Conservation (phyloP, 2,888 invertebrate genomes). For the Dione vanillae region DNA sequence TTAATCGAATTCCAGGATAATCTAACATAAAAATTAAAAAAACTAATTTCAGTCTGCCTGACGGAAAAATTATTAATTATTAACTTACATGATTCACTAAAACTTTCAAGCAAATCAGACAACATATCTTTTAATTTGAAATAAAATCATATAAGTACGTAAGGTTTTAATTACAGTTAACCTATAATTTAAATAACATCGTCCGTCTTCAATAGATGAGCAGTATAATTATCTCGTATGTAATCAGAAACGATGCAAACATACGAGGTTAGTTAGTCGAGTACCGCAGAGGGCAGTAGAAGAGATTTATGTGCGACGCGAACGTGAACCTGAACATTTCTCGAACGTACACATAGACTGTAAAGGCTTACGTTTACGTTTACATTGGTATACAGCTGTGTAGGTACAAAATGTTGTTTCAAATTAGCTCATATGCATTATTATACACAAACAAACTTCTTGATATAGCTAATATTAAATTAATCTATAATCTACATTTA, state of each 20-base stretch:
- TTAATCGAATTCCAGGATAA: too few relatives aligned
- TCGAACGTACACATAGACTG: conserved; percentile 7
- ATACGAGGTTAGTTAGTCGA: conserved; percentile 78
- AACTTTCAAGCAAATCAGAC: too few relatives aligned
- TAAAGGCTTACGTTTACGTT: conserved; percentile 5
- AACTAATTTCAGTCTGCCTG: too few relatives aligned
- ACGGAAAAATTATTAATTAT: too few relatives aligned
- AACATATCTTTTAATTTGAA: too few relatives aligned
- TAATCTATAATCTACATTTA: conserved; percentile 5
- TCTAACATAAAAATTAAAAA: too few relatives aligned
- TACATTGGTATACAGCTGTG: not conserved
- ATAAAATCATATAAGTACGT: too few relatives aligned
- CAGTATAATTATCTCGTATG: conserved; percentile 34
- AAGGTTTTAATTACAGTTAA: too few relatives aligned
- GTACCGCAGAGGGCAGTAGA: conserved; percentile 78
- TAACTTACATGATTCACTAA: too few relatives aligned
- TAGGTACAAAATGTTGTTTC: not conserved
- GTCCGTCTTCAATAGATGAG: conserved; percentile 4
- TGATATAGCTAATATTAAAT: not conserved
- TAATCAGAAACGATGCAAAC: conserved; percentile 76
- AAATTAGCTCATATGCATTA: not conserved
- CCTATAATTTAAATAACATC: not conserved
- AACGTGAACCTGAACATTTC: conserved; percentile 42
- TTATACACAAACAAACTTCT: not conserved
- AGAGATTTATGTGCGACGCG: conserved; percentile 71